Evolutionary conservation across 2,888 invertebrate genomes (phyloP).

Genomic region (Meganola albula): DNA sequence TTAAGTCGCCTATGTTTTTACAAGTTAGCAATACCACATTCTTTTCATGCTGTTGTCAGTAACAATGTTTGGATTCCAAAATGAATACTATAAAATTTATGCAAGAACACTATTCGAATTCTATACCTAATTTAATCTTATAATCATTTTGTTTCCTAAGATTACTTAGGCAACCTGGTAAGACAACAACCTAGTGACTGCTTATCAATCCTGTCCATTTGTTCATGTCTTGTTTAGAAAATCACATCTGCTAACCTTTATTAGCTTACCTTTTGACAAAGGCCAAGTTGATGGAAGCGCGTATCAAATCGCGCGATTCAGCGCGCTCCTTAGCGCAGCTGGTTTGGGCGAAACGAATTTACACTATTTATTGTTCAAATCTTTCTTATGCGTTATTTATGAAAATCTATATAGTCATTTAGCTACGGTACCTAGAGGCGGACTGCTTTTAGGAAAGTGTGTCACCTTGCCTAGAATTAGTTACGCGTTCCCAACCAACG

Average conservation of each 20-base stretch:
- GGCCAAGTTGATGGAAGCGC: constrained; percentile 70
- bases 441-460: constrained; percentile 52
- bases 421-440: constrained; percentile 45
- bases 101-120: constrained; percentile 30
- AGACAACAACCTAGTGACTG: too few relatives aligned
- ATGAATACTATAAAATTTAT: constrained; percentile 37
- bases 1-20: constrained; percentile 37
- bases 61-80: constrained; percentile 48
- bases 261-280: constrained; percentile 71
- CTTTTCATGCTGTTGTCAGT: constrained; percentile 41
- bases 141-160: too few relatives aligned
- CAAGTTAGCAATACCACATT: constrained; percentile 37
- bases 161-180: too few relatives aligned
- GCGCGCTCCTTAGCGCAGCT: constrained; percentile 71
- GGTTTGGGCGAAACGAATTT: constrained; percentile 68
- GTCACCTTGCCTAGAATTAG: constrained; percentile 72
- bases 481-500: constrained; percentile 55
- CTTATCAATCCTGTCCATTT: too few relatives aligned
- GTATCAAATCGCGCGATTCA: constrained; percentile 72
- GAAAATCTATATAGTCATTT: constrained; percentile 64
- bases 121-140: too few relatives aligned
- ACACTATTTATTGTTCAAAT: constrained; percentile 70
- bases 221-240: constrained; percentile 73
- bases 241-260: constrained; percentile 76
- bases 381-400: constrained; percentile 71